Percentiles rank a stretch among this genome's conserved stretches.
Evolutionary conservation across 2,113 vertebrate genomes (phyloP).

Genomic region (Setophaga coronata): DNA sequence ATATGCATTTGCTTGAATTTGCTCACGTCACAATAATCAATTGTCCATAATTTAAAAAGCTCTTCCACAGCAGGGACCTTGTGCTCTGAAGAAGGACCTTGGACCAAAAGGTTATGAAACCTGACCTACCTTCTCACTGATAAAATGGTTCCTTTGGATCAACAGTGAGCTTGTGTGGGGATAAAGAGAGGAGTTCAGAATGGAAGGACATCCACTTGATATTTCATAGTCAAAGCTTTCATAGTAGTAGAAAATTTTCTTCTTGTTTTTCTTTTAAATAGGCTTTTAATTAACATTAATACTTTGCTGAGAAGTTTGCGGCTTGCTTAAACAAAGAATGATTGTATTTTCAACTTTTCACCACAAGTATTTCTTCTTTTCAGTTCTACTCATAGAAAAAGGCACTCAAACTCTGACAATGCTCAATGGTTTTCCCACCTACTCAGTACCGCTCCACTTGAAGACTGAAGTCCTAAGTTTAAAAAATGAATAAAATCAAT

Average conservation of each 20-base stretch:
- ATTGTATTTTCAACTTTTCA: background rate
- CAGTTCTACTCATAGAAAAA: background rate
- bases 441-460: background rate
- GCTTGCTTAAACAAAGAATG: background rate
- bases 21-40: background rate
- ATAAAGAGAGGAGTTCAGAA: background rate
- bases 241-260: background rate
- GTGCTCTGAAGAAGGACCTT: background rate
- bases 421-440: background rate
- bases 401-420: background rate
- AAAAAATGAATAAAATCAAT: background rate
- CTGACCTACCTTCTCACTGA: background rate
- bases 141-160: background rate
- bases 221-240: background rate
- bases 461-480: background rate
- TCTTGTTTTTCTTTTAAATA: background rate
- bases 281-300: background rate
- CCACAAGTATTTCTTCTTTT: background rate
- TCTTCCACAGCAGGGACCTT: background rate
- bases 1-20: constrained; percentile 36
- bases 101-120: background rate
- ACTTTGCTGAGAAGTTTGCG: background rate
- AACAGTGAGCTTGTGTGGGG: background rate
- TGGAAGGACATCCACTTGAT: background rate
- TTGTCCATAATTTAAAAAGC: constrained; percentile 2